Base-by-base conservation (phyloP, 1,140 invertebrate genomes). In the Probaryconus sp. region DNA sequence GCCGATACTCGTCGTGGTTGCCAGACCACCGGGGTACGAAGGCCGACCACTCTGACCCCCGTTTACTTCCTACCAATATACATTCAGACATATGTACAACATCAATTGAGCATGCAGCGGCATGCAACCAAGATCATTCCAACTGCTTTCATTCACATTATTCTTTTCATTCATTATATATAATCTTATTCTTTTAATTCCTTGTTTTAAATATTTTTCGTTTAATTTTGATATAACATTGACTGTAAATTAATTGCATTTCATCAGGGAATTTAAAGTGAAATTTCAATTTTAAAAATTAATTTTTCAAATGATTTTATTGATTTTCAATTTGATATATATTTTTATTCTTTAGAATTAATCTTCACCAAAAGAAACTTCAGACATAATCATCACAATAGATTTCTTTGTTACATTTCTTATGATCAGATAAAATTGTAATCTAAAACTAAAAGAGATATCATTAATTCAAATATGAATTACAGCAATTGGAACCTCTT, bases 21-120 rank as follows among this genome's bases (percentile, higher is more conserved):
- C 76, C 82, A 87, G 79, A 81, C 80, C 81, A 76, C 83, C 81
- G 70, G 81, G 84, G 77, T 85, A 87, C 63, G 82, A 82, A 78
- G 84, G 78, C 79, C 85, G 85, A 84, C 81, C 81, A 77, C 81
- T 85, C 78, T 87, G 85, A 85, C 83, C 84, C 77, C 79, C 76
- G 76, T 83, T 87, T 86, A 87, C 84, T 85, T 86, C 85, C 86
- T 87, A 88, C 79, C 85, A 77, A 87, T 86, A 85, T 79, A 87
- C 84, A 87, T 86, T 82, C 85, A 86, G 79, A 86, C 80, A 83
- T 83, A 83, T 86, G 76, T 87, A 87, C 86, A 86, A 88, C 85
- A 87, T 86, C 81, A 60, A 87, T 83, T 78, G 75, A 53, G 79
- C 86, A 87, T 87, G 85, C 85, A 83, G 40, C 53, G 42, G 74